These are phyloP conservation scores for Syrista parreyssii DNA, from an alignment of 2,888 invertebrate species.

Conservation along the genomic window DNA sequence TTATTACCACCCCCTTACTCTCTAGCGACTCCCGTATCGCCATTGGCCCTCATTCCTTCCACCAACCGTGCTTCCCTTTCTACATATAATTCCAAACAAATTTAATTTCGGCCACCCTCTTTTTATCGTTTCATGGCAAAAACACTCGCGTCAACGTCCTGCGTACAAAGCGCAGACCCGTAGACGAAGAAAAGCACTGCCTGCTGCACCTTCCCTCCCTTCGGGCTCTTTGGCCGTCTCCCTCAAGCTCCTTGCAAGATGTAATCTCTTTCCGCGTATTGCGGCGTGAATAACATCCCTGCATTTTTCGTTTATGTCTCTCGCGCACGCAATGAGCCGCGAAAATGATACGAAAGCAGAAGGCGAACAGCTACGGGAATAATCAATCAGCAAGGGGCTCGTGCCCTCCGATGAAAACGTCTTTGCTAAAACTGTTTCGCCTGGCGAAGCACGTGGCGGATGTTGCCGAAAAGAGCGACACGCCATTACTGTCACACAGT, in stretches of 20 bases:
- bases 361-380: neutral
- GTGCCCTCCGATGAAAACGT: neutral
- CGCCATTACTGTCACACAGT: neutral
- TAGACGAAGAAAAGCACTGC: neutral
- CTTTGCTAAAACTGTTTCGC: neutral
- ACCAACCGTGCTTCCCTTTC: slow-evolving; percentile 17
- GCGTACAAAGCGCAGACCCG: neutral
- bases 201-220: neutral
- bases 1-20: slow-evolving; percentile 11
- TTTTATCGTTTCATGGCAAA: neutral
- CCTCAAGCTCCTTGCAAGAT: slow-evolving; percentile 5
- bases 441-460: neutral
- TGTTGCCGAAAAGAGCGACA: neutral
- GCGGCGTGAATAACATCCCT: slow-evolving; percentile 32
- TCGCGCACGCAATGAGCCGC: slow-evolving; percentile 24
- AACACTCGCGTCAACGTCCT: neutral
- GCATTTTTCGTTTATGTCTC: slow-evolving; percentile 27
- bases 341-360: slow-evolving; percentile 6
- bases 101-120: slow-evolving; percentile 30
- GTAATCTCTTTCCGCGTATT: slow-evolving; percentile 23
- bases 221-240: neutral
- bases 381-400: neutral
- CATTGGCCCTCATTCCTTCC: neutral
- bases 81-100: slow-evolving; percentile 33
- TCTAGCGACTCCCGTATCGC: neutral